Conservation (phyloP, 2,888 invertebrate species). For the Nasonovia ribisnigri region DNA sequence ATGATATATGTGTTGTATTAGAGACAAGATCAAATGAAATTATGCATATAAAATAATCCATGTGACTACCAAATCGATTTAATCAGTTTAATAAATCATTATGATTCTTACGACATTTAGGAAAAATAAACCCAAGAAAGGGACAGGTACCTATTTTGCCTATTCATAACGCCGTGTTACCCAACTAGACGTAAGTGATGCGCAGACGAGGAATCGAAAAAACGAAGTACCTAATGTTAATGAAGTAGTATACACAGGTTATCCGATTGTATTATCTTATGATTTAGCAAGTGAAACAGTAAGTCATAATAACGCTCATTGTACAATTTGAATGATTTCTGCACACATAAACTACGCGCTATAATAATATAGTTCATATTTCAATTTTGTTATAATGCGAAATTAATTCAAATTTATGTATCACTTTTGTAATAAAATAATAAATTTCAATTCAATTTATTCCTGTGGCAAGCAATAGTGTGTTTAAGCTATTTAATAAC, state of each 20-base stretch:
- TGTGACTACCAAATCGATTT: neutral
- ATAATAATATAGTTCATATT: neutral
- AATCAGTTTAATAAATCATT: neutral
- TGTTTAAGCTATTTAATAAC: neutral
- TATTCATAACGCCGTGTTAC: neutral
- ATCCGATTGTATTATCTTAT: neutral
- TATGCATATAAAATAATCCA: too few species aligned
- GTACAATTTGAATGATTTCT: conserved; percentile 7
- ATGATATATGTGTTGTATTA: neutral
- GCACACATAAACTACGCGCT: neutral
- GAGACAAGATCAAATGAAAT: neutral
- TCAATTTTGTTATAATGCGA: neutral
- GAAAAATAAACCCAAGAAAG: neutral
- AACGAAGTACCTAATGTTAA: neutral
- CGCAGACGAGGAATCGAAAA: neutral
- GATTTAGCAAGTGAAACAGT: neutral
- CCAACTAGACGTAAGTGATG: neutral
- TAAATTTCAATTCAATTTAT: neutral
- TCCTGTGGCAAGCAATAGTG: neutral
- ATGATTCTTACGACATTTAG: neutral
- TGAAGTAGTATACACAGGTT: neutral
- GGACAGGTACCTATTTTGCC: neutral
- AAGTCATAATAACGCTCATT: neutral
- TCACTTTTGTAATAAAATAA: neutral
- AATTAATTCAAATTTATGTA: neutral